Percentiles rank a stretch among this genome's conserved stretches.
Conservation (phyloP, 1,140 invertebrate genomes). For the Augochlora pura region DNA sequence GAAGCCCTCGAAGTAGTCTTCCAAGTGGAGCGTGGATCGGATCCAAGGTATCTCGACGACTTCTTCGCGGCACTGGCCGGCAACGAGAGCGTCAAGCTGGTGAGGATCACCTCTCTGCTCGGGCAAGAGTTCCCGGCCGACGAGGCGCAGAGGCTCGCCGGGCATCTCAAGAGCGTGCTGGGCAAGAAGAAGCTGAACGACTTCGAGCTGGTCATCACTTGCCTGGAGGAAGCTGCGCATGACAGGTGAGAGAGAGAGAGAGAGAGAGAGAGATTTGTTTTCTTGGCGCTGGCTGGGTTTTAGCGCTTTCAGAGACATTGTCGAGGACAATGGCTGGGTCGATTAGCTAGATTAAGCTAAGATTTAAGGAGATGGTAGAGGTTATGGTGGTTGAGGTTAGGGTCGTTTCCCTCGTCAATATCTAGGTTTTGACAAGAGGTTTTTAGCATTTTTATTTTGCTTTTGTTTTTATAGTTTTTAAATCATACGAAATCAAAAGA, state of each 20-base stretch:
- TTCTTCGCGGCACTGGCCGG: constrained; percentile 77
- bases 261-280: too few species aligned
- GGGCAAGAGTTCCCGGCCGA: constrained; percentile 78
- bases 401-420: too few species aligned
- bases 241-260: constrained; percentile 77
- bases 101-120: constrained; percentile 78
- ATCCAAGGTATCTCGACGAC: constrained; percentile 73
- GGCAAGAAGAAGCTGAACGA: constrained; percentile 77
- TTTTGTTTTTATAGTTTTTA: too few species aligned
- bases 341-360: too few species aligned
- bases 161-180: constrained; percentile 77
- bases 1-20: constrained; percentile 79
- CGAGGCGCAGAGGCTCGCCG: constrained; percentile 76
- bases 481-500: too few species aligned
- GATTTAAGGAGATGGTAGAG: too few species aligned
- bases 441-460: too few species aligned
- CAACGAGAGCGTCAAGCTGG: constrained; percentile 78
- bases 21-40: constrained; percentile 77
- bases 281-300: too few species aligned
- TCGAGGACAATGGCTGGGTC: too few species aligned
- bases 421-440: too few species aligned
- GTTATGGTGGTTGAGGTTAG: too few species aligned
- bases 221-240: constrained; percentile 79
- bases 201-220: constrained; percentile 80
- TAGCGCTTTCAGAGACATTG: too few species aligned